phyloP scores from a whole-genome alignment of 2,113 vertebrate species.

The Cynoglossus semilaevis region DNA sequence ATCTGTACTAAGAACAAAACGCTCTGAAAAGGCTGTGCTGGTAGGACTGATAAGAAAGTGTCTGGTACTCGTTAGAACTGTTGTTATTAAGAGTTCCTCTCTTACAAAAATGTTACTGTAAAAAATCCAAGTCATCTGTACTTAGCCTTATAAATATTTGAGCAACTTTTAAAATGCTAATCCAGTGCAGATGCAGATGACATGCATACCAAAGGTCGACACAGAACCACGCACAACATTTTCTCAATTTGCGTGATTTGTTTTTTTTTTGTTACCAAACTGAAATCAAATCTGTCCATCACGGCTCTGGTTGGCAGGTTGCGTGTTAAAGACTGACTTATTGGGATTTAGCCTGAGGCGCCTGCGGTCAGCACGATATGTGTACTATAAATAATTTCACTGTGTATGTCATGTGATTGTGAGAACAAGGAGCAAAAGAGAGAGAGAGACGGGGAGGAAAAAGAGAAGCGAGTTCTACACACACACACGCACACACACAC shows the following conservation, averaged over 20 bases:
- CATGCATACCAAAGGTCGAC: too few species aligned
- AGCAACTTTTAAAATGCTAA: neutral
- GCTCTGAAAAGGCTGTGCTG: constrained; percentile 6
- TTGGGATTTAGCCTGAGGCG: constrained; percentile 68
- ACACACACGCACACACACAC: constrained; percentile 25
- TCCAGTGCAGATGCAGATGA: neutral
- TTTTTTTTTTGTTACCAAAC: constrained; percentile 28
- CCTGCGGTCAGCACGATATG: constrained; percentile 70
- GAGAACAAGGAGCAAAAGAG: constrained; percentile 22
- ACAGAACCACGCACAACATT: constrained; percentile 11
- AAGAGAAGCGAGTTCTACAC: constrained; percentile 18
- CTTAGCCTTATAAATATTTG: neutral
- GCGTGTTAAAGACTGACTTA: constrained; percentile 76
- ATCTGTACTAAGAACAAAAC: constrained; percentile 49
- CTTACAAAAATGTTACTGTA: neutral
- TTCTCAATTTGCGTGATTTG: too few species aligned
- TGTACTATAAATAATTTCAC: constrained; percentile 71
- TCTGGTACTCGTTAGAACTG: too few species aligned
- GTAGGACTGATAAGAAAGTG: constrained; percentile 24
- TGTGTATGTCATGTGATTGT: constrained; percentile 48
- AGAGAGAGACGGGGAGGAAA: constrained; percentile 16
- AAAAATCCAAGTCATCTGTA: constrained; percentile 10
- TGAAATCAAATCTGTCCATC: constrained; percentile 32
- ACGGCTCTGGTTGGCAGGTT: constrained; percentile 72
- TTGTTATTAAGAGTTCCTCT: too few species aligned